Evolutionary conservation across 2,113 vertebrate genomes (phyloP), one percentile per base, ranked within the genome.

Genomic region (Cinclus cinclus): DNA sequence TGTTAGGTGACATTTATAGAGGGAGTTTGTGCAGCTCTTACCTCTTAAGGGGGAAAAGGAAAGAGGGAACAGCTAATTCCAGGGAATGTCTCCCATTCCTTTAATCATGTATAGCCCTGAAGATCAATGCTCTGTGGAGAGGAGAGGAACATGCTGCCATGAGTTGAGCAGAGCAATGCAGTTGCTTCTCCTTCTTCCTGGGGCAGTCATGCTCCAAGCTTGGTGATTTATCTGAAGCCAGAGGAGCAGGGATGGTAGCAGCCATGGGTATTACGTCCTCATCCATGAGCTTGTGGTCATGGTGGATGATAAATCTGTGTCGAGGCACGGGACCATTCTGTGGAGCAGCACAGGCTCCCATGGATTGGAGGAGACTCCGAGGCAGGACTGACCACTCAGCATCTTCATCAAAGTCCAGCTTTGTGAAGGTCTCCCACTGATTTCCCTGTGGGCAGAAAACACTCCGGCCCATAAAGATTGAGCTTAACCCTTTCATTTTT

Each of bases 301-400:
- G 6, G 39, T 42, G 47, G 56, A 16, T 68, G 62, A 50, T 60
- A n/a, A 89, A 69, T 22, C 2, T 3, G 28, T 2, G 2, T 14
- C 0, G 0, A 73, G 58, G 41, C 7, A 13, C 2, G 4, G 56
- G 44, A 55, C 24, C 28, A 10, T 44, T 27, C 58, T 28, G 28
- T 5, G 4, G 80, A 74, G 35, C 44, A 74, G 59, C 9, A 33
- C 46, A 17, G 47, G 11, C 18, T 90, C 52, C 65, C 33, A 31
- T 0, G 0, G 46, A 21, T 31, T 1, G 0, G 24, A 85, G 41
- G 12, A 16, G 50, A 50, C 18, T 62, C 46, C 0, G 0, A 68
- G 74, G 31, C 62, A 84, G 50, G 27, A 71, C n/a, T 55, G 37
- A 13, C 30, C 11, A 19, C 42, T 80, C 35, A 25, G 21, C 8